Conservation (phyloP, 1,140 invertebrate species). For the Drosophila leontia region DNA sequence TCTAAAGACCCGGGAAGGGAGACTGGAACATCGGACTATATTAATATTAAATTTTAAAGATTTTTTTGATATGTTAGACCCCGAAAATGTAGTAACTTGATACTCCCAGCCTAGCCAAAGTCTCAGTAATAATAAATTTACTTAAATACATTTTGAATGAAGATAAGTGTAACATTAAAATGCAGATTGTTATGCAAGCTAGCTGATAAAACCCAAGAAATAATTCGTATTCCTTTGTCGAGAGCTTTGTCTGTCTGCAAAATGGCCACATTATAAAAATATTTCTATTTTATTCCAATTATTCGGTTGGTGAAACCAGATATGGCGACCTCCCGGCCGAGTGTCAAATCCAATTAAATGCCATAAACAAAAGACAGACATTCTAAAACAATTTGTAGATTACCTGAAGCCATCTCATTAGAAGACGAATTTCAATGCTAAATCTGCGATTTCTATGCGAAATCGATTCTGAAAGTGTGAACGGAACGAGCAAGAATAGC, state of each 20-base stretch:
- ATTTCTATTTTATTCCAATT: conserved; percentile 1
- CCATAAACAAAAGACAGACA: conserved; percentile 2
- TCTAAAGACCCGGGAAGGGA: not conserved
- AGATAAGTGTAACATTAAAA: not conserved
- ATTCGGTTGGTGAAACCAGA: conserved; percentile 9
- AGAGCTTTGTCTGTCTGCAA: not conserved
- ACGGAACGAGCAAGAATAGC: not conserved
- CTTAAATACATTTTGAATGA: not conserved
- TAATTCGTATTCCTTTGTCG: conserved; percentile 1
- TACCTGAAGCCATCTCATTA: conserved; percentile 10
- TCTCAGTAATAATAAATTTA: conserved; percentile 7
- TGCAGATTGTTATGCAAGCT: not conserved
- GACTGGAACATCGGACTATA: too few relatives aligned
- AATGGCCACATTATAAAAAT: not conserved
- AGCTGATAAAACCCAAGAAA: not conserved
- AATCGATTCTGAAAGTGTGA: conserved; percentile 26
- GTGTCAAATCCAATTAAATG: conserved; percentile 17
- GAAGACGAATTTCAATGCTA: conserved; percentile 37
- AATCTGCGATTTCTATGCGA: conserved; percentile 26
- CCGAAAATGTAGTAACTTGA: not conserved
- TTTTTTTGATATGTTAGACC: not conserved
- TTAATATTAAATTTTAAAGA: not conserved
- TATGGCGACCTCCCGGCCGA: not conserved
- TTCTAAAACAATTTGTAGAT: conserved; percentile 37
- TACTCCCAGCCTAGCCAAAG: not conserved